Conservation (phyloP, 2,113 vertebrate genomes). For the Dromas ardeola region DNA sequence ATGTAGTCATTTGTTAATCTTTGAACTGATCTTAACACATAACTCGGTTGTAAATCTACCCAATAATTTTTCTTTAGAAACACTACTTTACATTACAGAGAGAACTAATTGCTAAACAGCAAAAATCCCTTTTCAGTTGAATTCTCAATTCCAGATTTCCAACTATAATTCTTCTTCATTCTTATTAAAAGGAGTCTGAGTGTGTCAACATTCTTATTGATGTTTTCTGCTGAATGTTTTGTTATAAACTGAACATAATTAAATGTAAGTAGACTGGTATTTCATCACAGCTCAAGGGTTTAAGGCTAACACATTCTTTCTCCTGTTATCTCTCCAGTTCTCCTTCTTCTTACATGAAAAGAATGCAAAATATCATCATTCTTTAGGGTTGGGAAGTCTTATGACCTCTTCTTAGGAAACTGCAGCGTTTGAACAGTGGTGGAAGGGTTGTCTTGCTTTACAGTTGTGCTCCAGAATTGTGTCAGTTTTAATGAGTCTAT, state of each 20-base stretch:
- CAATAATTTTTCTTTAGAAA: conserved; percentile 13
- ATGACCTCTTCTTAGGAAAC: conserved; percentile 14
- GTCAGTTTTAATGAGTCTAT: conserved; percentile 2
- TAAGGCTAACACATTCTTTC: conserved; percentile 42
- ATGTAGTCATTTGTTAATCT: conserved; percentile 16
- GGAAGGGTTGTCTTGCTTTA: background rate
- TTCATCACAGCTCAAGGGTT: conserved; percentile 62
- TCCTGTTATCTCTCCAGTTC: conserved; percentile 28
- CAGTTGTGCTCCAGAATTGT: background rate
- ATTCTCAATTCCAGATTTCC: conserved; percentile 30
- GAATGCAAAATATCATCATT: conserved; percentile 39
- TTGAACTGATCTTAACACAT: conserved; percentile 14
- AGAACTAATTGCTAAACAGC: conserved; percentile 22
- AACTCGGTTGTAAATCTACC: background rate
- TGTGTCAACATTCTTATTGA: conserved; percentile 41
- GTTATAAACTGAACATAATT: conserved; percentile 59
- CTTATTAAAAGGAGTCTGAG: conserved; percentile 37
- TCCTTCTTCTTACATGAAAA: conserved; percentile 39
- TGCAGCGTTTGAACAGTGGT: background rate
- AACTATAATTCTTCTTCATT: conserved; percentile 36
- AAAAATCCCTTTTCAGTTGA: conserved; percentile 18
- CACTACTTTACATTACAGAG: background rate
- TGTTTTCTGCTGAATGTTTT: conserved; percentile 56
- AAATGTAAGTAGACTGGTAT: conserved; percentile 51
- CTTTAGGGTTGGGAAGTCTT: conserved; percentile 29